Evolutionary conservation across 2,888 invertebrate species (phyloP).

Genomic region (Smittia sp.): DNA sequence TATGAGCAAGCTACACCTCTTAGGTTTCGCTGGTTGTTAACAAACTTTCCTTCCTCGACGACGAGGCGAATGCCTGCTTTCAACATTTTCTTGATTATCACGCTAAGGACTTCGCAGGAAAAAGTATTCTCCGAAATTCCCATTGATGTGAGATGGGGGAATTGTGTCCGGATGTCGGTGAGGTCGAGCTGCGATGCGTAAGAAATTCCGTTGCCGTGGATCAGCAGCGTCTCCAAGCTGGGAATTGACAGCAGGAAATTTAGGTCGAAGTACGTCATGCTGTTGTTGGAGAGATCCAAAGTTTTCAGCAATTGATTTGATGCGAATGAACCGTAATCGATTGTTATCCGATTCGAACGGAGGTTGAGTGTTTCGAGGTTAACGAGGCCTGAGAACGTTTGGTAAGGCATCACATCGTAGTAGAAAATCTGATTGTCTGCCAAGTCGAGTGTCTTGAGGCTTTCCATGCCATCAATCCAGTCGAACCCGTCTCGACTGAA

Average conservation of each 20-base stretch:
- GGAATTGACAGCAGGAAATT: background rate
- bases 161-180: background rate
- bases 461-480: background rate
- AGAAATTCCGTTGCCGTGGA: slow-evolving; percentile 24
- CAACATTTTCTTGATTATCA: slow-evolving; percentile 3
- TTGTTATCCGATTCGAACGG: background rate
- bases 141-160: background rate
- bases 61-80: slow-evolving; percentile 11
- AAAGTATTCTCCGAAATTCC: slow-evolving; percentile 15
- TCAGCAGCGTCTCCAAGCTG: slow-evolving; percentile 8
- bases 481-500: slow-evolving; percentile 11
- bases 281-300: slow-evolving; percentile 29
- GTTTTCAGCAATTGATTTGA: slow-evolving; percentile 23
- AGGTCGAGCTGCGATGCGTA: slow-evolving; percentile 15
- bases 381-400: slow-evolving; percentile 15
- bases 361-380: slow-evolving; percentile 15
- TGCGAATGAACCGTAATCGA: slow-evolving; percentile 29
- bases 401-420: slow-evolving; percentile 3
- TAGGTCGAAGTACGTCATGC: slow-evolving; percentile 23
- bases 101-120: slow-evolving; percentile 26
- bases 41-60: slow-evolving; percentile 16
- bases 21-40: slow-evolving; percentile 23
- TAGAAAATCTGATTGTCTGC: slow-evolving; percentile 12
- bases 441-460: slow-evolving; percentile 11
- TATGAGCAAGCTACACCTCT: slow-evolving; percentile 13